Percentiles rank a stretch among this genome's conserved stretches.
phyloP scores from a whole-genome alignment of 2,797 vertebrate species.

The Adelosebastes latens region DNA sequence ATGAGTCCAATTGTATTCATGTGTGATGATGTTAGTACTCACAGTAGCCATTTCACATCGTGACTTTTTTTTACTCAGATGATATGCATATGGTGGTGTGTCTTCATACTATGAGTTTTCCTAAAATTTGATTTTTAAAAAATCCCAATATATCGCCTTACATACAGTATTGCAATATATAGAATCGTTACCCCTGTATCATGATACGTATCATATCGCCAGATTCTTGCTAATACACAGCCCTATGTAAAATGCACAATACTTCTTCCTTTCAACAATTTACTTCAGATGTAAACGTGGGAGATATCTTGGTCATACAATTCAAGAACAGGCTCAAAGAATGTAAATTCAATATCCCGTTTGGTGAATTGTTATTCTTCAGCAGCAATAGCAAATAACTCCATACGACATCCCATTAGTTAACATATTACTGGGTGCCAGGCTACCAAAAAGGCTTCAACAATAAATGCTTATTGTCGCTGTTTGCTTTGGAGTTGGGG shows the following conservation, averaged over 20 bases:
- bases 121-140: accelerated
- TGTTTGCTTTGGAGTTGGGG: slow-evolving; percentile 58
- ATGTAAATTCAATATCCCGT: slow-evolving; percentile 42
- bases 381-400: slow-evolving; percentile 55
- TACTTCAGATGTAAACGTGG: slow-evolving; percentile 21
- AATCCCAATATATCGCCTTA: too few species aligned
- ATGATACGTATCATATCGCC: too few species aligned
- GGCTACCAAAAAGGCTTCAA: slow-evolving; percentile 45
- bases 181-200: too few species aligned
- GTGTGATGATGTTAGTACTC: too few species aligned
- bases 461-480: slow-evolving; percentile 66
- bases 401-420: slow-evolving; percentile 53
- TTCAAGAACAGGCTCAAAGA: slow-evolving; percentile 27
- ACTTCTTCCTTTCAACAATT: slow-evolving; percentile 38
- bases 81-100: too few species aligned
- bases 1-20: too few species aligned
- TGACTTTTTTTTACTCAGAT: too few species aligned
- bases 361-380: slow-evolving; percentile 50
- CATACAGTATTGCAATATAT: too few species aligned
- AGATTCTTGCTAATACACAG: too few species aligned
- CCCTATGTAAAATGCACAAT: slow-evolving; percentile 1
- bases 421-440: slow-evolving; percentile 54
- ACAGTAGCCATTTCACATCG: too few species aligned
- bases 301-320: slow-evolving; percentile 33
- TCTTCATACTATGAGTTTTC: too few species aligned